phyloP scores from a whole-genome alignment of 2,888 invertebrate species.

The Platerodrilus igneus region DNA sequence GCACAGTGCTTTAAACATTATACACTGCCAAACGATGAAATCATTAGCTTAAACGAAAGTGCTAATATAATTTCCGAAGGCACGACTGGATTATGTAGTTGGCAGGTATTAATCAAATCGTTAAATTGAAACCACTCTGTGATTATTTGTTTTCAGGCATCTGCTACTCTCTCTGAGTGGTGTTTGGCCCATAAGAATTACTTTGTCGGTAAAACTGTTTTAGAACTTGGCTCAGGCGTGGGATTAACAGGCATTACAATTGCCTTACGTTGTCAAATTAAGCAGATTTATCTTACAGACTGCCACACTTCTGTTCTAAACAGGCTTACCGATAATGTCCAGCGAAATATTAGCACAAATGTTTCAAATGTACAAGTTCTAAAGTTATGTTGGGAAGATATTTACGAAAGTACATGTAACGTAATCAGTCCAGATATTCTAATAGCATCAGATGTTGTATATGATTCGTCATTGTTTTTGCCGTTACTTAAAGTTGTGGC shows the following conservation, averaged over 20 bases:
- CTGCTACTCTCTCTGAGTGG: slow-evolving; percentile 68
- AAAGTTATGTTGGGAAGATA: slow-evolving; percentile 52
- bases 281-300: slow-evolving; percentile 61
- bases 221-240: slow-evolving; percentile 75
- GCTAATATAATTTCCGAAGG: slow-evolving; percentile 69
- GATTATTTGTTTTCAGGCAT: slow-evolving; percentile 55
- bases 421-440: slow-evolving; percentile 47
- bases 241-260: slow-evolving; percentile 68
- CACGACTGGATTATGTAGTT: slow-evolving; percentile 74
- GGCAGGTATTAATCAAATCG: slow-evolving; percentile 58
- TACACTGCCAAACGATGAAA: slow-evolving; percentile 44
- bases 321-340: slow-evolving; percentile 60
- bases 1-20: slow-evolving; percentile 62
- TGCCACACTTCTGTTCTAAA: slow-evolving; percentile 63
- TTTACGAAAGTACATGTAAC: slow-evolving; percentile 38
- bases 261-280: slow-evolving; percentile 53
- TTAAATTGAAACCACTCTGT: slow-evolving; percentile 11
- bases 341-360: slow-evolving; percentile 2
- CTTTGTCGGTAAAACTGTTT: slow-evolving; percentile 54
- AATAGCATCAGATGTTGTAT: slow-evolving; percentile 59
- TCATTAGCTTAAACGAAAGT: slow-evolving; percentile 64
- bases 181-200: slow-evolving; percentile 53
- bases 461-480: slow-evolving; percentile 54
- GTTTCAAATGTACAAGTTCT: slow-evolving; percentile 35
- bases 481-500: slow-evolving; percentile 49